Evolutionary conservation across 2,888 invertebrate genomes (phyloP), one percentile per base, ranked within the genome.

Genomic region (Hanleya hanleyi): DNA sequence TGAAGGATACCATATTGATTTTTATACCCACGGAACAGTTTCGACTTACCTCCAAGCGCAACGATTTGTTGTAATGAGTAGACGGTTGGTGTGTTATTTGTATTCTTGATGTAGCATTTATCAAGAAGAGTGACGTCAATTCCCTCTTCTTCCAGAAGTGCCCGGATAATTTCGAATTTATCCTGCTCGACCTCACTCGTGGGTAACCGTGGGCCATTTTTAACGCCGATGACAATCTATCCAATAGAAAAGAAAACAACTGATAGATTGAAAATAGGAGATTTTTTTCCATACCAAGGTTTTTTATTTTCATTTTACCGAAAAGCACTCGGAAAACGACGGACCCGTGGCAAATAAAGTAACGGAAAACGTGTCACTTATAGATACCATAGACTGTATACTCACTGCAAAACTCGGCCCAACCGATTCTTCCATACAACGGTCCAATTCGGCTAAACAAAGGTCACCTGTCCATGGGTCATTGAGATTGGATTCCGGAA

Each of bases 51-150:
- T 41, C 41, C 41, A 12, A 41, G 9, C 41, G 26, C 4, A 29
- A 62, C 6, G 5, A 15, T 18, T 26, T 41, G 9, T 29, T 68
- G 68, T 12, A 68, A 32, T 1, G 50, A n/a, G 32, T 68, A 68
- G 3, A 68, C 68, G 15, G 35, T 29, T 49, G 68, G 68, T 50
- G 12, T 50, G n/a, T 6, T 50, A 26, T 68, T 68, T 9, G 41
- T 41, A 26, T 68, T 33, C n/a, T 36, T 9, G 5, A 26, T 32
- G 26, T 68, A 68, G 50, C 68, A 68, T 32, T n/a, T 36, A 29
- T 68, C 50, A 2, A 68, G 36, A 3, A 49, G n/a, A 5, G 29
- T 51, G 32, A 49, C 49, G 68, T 68, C 68, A 22, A n/a, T 35
- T 36, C 68, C 57, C 4, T 22, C 29, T 7, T 57, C 12, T 7